A percentile compares a stretch with the other conserved stretches of the same genome.
phyloP scores from a whole-genome alignment of 2,888 invertebrate genomes.

The Cerastoderma edule region DNA sequence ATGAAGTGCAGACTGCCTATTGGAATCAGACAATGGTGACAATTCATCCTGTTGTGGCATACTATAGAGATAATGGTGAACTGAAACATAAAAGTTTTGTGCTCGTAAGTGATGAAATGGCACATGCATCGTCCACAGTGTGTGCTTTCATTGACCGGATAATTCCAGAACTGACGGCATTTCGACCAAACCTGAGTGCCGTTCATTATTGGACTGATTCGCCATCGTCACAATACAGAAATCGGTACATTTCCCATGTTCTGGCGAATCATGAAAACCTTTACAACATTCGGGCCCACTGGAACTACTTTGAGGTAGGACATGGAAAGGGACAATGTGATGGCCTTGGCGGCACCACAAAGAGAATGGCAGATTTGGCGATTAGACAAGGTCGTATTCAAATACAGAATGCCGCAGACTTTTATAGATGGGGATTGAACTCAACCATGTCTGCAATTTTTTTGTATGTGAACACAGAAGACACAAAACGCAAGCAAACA shows the following conservation, averaged over 20 bases:
- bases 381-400: slow-evolving; percentile 23
- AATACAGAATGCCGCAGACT: slow-evolving; percentile 32
- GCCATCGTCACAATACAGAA: slow-evolving; percentile 55
- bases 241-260: slow-evolving; percentile 46
- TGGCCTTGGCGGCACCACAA: slow-evolving; percentile 52
- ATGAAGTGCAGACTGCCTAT: slow-evolving; percentile 58
- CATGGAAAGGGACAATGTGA: slow-evolving; percentile 61
- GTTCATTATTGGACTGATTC: slow-evolving; percentile 56
- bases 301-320: slow-evolving; percentile 62
- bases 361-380: slow-evolving; percentile 52
- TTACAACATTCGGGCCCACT: slow-evolving; percentile 33
- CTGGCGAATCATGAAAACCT: slow-evolving; percentile 26
- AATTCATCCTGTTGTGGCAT: too few relatives aligned
- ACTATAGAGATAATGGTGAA: slow-evolving; percentile 24
- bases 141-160: slow-evolving; percentile 47
- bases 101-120: slow-evolving; percentile 51
- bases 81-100: slow-evolving; percentile 46
- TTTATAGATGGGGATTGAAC: slow-evolving; percentile 24
- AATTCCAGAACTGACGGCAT: slow-evolving; percentile 32
- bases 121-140: slow-evolving; percentile 48
- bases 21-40: too few relatives aligned
- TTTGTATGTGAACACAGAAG: background rate
- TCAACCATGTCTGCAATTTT: slow-evolving; percentile 7
- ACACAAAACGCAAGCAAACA: background rate
- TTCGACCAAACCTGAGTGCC: slow-evolving; percentile 12